Evolutionary conservation across 1,140 invertebrate species (phyloP).

Genomic region (Ostrea denselamellosa): DNA sequence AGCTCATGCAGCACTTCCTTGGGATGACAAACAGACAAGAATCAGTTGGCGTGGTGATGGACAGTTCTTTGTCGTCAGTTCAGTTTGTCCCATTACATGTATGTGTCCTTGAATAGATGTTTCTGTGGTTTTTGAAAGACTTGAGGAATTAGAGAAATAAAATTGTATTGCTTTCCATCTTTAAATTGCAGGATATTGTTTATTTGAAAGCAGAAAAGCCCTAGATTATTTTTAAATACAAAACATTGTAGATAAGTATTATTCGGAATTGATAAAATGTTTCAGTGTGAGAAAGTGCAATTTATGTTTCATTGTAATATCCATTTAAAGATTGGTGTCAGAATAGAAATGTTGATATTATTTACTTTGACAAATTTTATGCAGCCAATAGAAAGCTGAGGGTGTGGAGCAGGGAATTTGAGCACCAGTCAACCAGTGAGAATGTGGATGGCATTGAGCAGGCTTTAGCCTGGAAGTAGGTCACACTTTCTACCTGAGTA

Average conservation of each 20-base stretch:
- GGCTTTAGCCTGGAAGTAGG: slow-evolving; percentile 85
- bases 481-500: not conserved
- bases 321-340: too few relatives aligned
- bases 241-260: too few relatives aligned
- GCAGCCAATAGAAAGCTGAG: slow-evolving; percentile 76
- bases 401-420: slow-evolving; percentile 76
- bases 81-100: slow-evolving; percentile 79
- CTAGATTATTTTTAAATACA: too few relatives aligned
- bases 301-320: too few relatives aligned
- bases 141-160: not conserved
- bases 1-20: slow-evolving; percentile 62
- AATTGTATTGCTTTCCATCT: too few relatives aligned
- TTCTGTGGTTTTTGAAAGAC: not conserved
- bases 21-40: slow-evolving; percentile 81
- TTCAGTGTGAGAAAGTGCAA: too few relatives aligned
- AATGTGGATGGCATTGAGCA: slow-evolving; percentile 84
- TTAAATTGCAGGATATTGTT: too few relatives aligned
- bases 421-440: slow-evolving; percentile 75
- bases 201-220: too few relatives aligned
- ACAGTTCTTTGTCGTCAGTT: slow-evolving; percentile 88
- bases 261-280: too few relatives aligned
- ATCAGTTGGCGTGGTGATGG: slow-evolving; percentile 93
- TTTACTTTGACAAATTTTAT: not conserved
- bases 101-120: slow-evolving; percentile 7
- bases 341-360: not conserved